Base-by-base conservation (phyloP, 2,797 vertebrate species). In the Kryptopterus vitreolus region DNA sequence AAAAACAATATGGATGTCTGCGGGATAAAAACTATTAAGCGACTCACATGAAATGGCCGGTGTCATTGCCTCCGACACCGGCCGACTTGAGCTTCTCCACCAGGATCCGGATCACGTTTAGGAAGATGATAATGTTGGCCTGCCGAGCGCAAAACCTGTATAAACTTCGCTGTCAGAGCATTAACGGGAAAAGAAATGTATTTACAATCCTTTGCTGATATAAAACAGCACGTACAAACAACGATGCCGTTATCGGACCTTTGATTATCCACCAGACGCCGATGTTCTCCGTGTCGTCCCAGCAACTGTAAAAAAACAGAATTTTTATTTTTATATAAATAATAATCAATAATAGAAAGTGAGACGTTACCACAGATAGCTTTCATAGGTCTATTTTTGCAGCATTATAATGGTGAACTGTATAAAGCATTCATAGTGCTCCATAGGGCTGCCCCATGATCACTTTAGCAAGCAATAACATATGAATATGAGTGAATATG, bases 221-320 rank as follows among this genome's bases (percentile, higher is more conserved):
- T 46, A 26, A 31, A 52, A 9, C 11, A 46, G 15, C 11, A 46
- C 0, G 2, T 38, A 96, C 96, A 87, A 95, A 91, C 85, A 96
- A 88, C 0, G 96, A 95, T 24, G 91, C 88, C 50, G 95, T 95
- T 80, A 96, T 96, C 48, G 96, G 95, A n/a, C 94, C 94, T 89
- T 96, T 96, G 85, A 96, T 96, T 77, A 96, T 94, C 95, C 96
- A 96, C 95, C 95, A 96, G 84, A 94, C 88, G 11, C 83, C 91
- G 15, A 86, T 86, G 11, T 90, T 93, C 61, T 93, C 92, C 20
- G 92, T 95, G 87, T 96, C 95, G 35, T 96, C 95, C 96, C 96
- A 96, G 89, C 96, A 96, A 58, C 96, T 96, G 71, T 38, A 89
- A 77, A 68, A 43, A 43, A 43, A 10, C 0, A 43, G 38, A 10